These are phyloP conservation scores for Temnothorax nylanderi DNA, from an alignment of 1,140 invertebrate genomes.

Conservation along the genomic window DNA sequence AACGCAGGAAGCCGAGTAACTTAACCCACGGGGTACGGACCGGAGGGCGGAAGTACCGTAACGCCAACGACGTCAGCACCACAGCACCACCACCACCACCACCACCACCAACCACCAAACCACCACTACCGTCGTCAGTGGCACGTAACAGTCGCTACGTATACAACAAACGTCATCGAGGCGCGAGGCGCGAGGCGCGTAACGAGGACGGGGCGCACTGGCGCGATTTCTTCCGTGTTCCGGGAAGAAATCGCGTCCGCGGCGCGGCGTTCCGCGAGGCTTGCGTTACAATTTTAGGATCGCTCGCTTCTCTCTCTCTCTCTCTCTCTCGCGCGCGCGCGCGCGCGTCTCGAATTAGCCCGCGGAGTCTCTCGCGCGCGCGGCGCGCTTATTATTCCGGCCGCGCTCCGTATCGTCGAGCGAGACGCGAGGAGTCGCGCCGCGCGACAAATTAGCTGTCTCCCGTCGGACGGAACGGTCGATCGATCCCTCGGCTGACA, in stretches of 20 bases:
- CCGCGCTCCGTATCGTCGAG: not conserved
- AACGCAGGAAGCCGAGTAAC: conserved; percentile 41
- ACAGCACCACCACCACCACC: conserved; percentile 54
- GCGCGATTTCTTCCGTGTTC: conserved; percentile 31
- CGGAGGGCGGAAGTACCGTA: conserved; percentile 77
- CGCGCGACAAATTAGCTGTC: not conserved
- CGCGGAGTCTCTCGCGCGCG: not conserved
- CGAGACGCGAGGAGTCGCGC: not conserved
- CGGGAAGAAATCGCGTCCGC: conserved; percentile 22
- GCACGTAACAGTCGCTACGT: conserved; percentile 50
- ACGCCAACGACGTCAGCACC: conserved; percentile 73
- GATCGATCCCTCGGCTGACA: not conserved
- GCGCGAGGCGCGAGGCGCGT: conserved; percentile 29
- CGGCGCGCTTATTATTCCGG: not conserved
- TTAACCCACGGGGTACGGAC: conserved; percentile 62
- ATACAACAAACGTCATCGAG: conserved; percentile 52
- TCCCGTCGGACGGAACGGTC: not conserved
- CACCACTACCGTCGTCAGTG: conserved; percentile 14
- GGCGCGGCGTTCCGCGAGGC: not conserved
- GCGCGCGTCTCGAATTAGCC: conserved; percentile 37
- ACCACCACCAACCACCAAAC: conserved; percentile 41
- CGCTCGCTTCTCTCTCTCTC: not conserved
- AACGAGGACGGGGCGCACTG: conserved; percentile 42
- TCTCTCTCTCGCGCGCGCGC: not conserved
- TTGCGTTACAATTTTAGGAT: conserved; percentile 43